Evolutionary conservation across 2,113 vertebrate species (phyloP).

Genomic region (Microtus oregoni): DNA sequence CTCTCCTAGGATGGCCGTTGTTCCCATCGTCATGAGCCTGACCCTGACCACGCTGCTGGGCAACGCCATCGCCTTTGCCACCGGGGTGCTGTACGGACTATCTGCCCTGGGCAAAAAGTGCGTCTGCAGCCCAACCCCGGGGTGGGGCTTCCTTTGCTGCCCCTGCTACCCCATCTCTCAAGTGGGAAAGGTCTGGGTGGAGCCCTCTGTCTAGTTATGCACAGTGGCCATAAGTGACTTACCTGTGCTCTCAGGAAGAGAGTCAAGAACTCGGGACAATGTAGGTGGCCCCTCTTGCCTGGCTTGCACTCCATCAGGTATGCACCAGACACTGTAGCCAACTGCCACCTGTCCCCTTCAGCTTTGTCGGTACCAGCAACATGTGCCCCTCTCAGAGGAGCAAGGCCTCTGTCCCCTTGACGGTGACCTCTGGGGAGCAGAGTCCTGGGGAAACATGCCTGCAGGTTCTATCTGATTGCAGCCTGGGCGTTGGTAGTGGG

Average conservation of each 20-base stretch:
- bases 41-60: slow-evolving; percentile 95
- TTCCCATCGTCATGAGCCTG: slow-evolving; percentile 93
- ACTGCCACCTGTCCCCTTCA: too few species aligned
- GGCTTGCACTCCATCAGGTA: fast-evolving
- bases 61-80: slow-evolving; percentile 95
- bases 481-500: not conserved
- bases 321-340: fast-evolving
- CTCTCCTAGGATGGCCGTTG: slow-evolving; percentile 92
- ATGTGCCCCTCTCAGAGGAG: not conserved
- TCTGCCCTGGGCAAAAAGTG: slow-evolving; percentile 96
- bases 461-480: not conserved
- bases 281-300: not conserved
- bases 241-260: not conserved
- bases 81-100: slow-evolving; percentile 96
- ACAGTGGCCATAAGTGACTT: not conserved
- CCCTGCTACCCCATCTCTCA: not conserved
- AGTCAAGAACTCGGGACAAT: not conserved
- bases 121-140: not conserved
- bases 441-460: not conserved
- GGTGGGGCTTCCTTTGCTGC: not conserved
- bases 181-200: not conserved
- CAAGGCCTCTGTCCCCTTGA: not conserved
- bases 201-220: not conserved
- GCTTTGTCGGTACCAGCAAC: fast-evolving
- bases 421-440: not conserved